Evolutionary conservation across 2,113 vertebrate species (phyloP).

Genomic region (Paradoxurus hermaphroditus): DNA sequence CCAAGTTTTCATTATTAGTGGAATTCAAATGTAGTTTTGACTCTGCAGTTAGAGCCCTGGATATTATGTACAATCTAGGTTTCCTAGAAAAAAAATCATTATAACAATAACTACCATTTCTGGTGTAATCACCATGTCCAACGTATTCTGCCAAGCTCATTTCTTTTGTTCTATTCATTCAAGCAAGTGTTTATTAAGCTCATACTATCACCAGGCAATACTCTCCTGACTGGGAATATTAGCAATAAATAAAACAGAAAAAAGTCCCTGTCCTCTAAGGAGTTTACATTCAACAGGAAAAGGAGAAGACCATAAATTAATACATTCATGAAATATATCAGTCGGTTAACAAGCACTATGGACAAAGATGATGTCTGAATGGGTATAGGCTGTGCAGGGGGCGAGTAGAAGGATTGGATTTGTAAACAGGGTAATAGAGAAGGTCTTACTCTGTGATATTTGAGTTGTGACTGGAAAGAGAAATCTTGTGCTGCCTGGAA

Average conservation of each 20-base stretch:
- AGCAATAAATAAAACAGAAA: background rate
- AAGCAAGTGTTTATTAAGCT: background rate
- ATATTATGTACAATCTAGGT: background rate
- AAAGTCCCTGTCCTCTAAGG: background rate
- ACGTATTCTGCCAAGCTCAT: background rate
- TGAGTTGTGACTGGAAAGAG: background rate
- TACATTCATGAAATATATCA: background rate
- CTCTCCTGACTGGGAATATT: background rate
- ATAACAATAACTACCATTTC: background rate
- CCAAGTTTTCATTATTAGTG: background rate
- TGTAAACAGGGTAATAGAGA: background rate
- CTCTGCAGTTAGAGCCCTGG: background rate
- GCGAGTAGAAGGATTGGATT: accelerated
- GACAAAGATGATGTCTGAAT: background rate
- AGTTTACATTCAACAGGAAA: background rate
- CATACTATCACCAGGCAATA: background rate
- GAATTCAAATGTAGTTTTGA: background rate
- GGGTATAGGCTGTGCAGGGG: accelerated
- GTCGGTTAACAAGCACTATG: background rate
- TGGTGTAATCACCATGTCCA: background rate
- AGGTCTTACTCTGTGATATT: background rate
- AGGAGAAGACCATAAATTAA: background rate
- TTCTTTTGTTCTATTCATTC: constrained; percentile 29
- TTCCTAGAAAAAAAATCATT: background rate
- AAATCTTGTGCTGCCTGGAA: background rate